These are phyloP conservation scores for Meloidogyne chitwoodi DNA, from an alignment of 1,140 invertebrate species.

Conservation along the genomic window DNA sequence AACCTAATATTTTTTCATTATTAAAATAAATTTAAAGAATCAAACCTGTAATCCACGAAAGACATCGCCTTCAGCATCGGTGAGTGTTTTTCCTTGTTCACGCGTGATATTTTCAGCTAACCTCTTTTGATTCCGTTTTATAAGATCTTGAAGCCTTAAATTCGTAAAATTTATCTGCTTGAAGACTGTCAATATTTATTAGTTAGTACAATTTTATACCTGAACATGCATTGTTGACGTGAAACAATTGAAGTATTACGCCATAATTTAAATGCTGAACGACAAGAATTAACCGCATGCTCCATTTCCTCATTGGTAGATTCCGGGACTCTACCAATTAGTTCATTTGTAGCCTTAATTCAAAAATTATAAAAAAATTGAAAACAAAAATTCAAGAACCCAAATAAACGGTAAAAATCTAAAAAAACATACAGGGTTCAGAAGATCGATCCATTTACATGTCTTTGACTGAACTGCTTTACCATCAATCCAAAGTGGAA, in stretches of 20 bases:
- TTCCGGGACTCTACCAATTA: conserved; percentile 79
- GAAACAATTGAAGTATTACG: conserved; percentile 84
- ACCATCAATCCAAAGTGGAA: conserved; percentile 60
- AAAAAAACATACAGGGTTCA: conserved; percentile 50
- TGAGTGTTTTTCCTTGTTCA: conserved; percentile 95
- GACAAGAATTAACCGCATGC: conserved; percentile 78
- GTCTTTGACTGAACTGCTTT: conserved; percentile 58
- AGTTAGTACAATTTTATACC: background rate
- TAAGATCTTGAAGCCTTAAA: conserved; percentile 73
- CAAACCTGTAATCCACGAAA: conserved; percentile 85
- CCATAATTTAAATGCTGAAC: conserved; percentile 78
- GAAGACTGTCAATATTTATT: too few relatives aligned
- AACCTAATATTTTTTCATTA: conserved; percentile 69
- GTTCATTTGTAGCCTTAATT: conserved; percentile 68
- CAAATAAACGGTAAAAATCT: background rate
- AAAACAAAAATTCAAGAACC: background rate
- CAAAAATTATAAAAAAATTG: background rate
- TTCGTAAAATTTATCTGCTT: too few relatives aligned
- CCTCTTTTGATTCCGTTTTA: conserved; percentile 75
- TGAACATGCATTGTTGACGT: conserved; percentile 89
- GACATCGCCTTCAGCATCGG: conserved; percentile 96
- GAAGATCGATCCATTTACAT: conserved; percentile 55
- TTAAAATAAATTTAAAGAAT: background rate
- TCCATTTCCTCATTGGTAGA: conserved; percentile 85
- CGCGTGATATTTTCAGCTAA: conserved; percentile 84